Base-by-base conservation (phyloP, 2,797 vertebrate species). In the Enteromius mattozi region DNA sequence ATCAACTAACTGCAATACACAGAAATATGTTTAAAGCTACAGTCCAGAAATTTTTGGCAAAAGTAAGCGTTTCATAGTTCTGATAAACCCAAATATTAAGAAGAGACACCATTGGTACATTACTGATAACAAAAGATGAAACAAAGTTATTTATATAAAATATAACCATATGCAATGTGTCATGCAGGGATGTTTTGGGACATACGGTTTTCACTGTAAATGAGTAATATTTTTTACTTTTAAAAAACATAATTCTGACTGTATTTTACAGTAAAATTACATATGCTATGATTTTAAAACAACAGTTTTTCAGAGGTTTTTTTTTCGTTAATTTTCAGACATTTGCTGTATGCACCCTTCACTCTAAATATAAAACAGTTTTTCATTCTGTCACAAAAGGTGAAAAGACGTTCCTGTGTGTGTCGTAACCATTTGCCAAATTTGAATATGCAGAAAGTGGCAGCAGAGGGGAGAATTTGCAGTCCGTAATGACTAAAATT, bases 1-100 rank as follows among this genome's bases (percentile, higher is more conserved):
- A 37, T 4, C 37, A 40, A 6, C 37, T 24, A 17, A 27, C 3
- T 71, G 69, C 24, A 71, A 71, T 9, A 47, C 13, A 30, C 61
- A 63, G 27, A 27, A 16, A 27, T 47, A 17, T 4, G 42, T 27
- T n/a, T 16, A 61, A 4, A 16, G 4, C 16, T 5, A 19, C 37
- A 37, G 37, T 37, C 6, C 7, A 6, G 8, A 40, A 7, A 40
- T 40, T 40, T 40, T 40, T 40, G 37, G 37, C 37, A 40, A 40
- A 40, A 40, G 37, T 40, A 40, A 40, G 37, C 37, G 7, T 40
- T 21, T 51, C 1, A 21, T 51, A 3, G 14, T 71, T 45, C n/a
- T 72, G 27, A 49, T 59, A 59, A 72, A 63, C 85, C 70, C 86
- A 84, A 71, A 87, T 70, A 51, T 7, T 9, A 51, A 37, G 33